These are phyloP conservation scores for Solea senegalensis DNA, from an alignment of 2,113 vertebrate genomes.

Conservation along the genomic window DNA sequence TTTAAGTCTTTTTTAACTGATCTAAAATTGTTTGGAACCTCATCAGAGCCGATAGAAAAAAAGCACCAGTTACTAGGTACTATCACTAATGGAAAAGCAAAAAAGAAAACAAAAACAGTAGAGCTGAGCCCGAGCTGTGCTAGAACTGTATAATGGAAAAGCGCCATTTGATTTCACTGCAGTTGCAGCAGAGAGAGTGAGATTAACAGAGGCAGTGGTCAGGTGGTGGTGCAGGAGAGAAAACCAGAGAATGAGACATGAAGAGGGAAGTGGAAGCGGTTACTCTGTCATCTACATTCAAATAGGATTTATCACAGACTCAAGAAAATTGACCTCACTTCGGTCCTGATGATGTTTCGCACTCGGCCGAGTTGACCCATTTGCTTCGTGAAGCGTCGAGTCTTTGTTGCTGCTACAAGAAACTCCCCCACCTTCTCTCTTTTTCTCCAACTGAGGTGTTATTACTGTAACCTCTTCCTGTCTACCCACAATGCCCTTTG, in stretches of 20 bases:
- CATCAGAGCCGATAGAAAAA: no score
- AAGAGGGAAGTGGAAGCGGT: slow-evolving; percentile 29
- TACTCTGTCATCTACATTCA: slow-evolving; percentile 61
- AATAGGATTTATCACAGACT: slow-evolving; percentile 44
- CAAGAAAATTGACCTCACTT: not conserved
- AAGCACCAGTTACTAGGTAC: no score
- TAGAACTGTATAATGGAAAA: no score
- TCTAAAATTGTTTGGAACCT: no score
- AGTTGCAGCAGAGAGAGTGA: slow-evolving; percentile 40
- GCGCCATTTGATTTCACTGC: slow-evolving; percentile 54
- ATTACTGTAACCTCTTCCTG: slow-evolving; percentile 68
- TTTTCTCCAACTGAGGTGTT: slow-evolving; percentile 23
- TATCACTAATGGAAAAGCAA: no score
- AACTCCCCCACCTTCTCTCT: not conserved
- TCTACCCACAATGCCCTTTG: slow-evolving; percentile 53
- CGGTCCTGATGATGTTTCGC: not conserved
- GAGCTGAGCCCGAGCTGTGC: no score
- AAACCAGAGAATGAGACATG: slow-evolving; percentile 17
- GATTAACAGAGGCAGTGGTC: not conserved
- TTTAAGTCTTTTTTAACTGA: no score
- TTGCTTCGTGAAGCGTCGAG: slow-evolving; percentile 17
- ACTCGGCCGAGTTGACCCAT: not conserved
- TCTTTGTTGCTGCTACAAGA: slow-evolving; percentile 32
- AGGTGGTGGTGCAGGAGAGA: not conserved
- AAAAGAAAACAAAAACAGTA: no score